These are phyloP conservation scores for Patella caerulea DNA, from an alignment of 2,888 invertebrate species.

Conservation along the genomic window DNA sequence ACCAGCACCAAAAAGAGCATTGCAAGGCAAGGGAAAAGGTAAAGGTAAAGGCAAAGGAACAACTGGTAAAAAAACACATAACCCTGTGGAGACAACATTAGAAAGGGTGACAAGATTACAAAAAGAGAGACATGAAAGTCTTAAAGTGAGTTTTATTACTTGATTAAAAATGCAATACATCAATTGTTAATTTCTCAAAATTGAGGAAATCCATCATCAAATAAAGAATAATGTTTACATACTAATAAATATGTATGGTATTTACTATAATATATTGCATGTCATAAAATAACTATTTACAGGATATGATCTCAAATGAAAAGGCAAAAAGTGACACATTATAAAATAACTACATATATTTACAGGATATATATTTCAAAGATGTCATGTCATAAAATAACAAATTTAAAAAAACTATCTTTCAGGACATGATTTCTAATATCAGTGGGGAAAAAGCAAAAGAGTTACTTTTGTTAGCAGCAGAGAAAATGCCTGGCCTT, in stretches of 20 bases:
- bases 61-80: no score
- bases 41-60: no score
- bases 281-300: not conserved
- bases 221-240: no score
- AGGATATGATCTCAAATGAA: not conserved
- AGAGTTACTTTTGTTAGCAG: not conserved
- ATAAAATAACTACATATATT: no score
- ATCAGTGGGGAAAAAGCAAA: not conserved
- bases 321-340: not conserved
- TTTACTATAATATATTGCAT: not conserved
- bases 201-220: no score
- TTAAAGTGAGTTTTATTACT: not conserved
- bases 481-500: not conserved
- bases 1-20: no score
- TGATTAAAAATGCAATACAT: no score
- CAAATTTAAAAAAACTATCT: not conserved
- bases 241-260: no score
- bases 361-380: no score
- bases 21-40: no score
- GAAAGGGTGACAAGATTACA: not conserved
- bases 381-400: no score
- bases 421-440: not conserved
- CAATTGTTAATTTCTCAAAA: no score
- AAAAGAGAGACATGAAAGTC: not conserved
- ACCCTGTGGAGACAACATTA: not conserved